Evolutionary conservation across 2,888 invertebrate species (phyloP), one percentile per base, ranked within the genome.

Genomic region (Eugnorisma glareosa): DNA sequence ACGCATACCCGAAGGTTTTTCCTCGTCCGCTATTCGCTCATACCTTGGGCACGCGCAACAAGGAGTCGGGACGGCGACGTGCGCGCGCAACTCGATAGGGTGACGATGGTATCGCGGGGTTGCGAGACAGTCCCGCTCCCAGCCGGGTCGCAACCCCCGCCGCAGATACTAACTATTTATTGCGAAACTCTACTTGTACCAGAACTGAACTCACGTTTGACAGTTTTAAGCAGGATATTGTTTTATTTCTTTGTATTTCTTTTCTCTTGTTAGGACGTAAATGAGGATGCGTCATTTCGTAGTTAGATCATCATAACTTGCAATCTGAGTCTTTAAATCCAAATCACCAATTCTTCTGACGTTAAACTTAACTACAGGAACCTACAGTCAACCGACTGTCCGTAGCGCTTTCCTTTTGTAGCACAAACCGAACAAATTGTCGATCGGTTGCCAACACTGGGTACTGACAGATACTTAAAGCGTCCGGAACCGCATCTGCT

Each of bases 11-110:
- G 40, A 37, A 40, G 4, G 2, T 31, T 31, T 40, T 51, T 54
- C 40, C 15, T 35, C n/a, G 21, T 15, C 61, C 90, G 90, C 91
- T 90, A 4, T 0, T 28, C 81, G 89, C 88, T 88, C 64, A 70
- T 84, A 40, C 2, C 76, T 70, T 63, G 28, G 84, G 82, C 88
- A 74, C 48, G 79, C 81, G 73, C 78, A 68, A 86, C 82, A 84
- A 85, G 83, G 86, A 81, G 90, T 87, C 89, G 90, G 89, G 89
- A 80, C 83, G 74, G 59, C 18, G 21, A 69, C 63, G 21, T 94
- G 94, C 94, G 95, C 94, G 94, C 94, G 94, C 94, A 93, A 13
- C 87, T 35, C 86, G 73, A 81, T 90, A 89, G 92, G 88, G 90
- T 85, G 86, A 87, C 88, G 85, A 88, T 86, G 86, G 71, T 85